phyloP scores from a whole-genome alignment of 2,797 vertebrate species.

The Platyrinchus mystaceus region DNA sequence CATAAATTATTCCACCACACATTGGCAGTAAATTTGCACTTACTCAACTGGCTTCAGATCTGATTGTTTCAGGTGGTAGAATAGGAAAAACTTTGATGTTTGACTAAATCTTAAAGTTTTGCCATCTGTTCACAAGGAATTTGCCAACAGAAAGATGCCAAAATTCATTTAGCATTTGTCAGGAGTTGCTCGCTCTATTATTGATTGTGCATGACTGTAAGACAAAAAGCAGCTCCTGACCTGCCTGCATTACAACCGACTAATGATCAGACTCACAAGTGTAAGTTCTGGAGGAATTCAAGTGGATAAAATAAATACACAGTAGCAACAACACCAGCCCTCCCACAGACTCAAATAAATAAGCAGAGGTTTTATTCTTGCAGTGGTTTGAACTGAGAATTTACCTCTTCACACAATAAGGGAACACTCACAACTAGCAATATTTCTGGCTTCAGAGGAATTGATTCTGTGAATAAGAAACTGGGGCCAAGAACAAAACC shows the following conservation, averaged over 20 bases:
- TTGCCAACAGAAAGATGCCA: conserved; percentile 8
- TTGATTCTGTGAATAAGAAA: background rate
- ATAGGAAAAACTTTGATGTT: conserved; percentile 6
- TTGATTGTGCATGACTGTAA: background rate
- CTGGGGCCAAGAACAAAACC: background rate
- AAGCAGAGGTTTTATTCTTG: background rate
- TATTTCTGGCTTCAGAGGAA: background rate
- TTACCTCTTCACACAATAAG: background rate
- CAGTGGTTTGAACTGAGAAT: background rate
- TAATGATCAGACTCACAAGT: background rate
- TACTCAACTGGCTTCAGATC: background rate
- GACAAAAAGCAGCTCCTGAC: background rate
- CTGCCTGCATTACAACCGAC: background rate
- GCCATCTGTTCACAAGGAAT: conserved; percentile 30
- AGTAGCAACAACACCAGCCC: background rate
- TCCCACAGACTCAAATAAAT: background rate
- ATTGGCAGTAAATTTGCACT: background rate
- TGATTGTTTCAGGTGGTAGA: conserved; percentile 23
- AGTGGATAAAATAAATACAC: background rate
- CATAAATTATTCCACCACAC: background rate
- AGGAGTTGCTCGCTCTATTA: background rate
- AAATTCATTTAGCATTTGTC: background rate
- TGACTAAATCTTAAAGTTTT: conserved; percentile 20
- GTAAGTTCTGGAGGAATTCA: background rate
- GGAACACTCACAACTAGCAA: background rate